Base-by-base conservation (phyloP, 2,113 vertebrate species). In the Pseudorectes ferrugineus region DNA sequence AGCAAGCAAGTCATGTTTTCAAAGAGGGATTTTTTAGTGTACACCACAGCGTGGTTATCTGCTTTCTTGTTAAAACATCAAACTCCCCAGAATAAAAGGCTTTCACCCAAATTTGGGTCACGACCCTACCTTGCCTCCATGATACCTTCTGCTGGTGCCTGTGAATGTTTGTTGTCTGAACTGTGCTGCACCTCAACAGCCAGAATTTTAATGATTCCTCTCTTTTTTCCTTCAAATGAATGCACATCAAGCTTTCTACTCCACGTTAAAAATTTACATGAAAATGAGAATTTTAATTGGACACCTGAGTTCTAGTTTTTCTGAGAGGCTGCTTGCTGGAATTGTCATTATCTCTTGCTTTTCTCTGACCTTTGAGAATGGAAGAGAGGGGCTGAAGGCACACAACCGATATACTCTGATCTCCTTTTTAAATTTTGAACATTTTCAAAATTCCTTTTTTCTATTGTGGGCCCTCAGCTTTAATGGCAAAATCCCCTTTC, bases 271-370 rank as follows among this genome's bases (percentile, higher is more conserved):
- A 46, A 74, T 74, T 36, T 83, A 35, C 59, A 59, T 80, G 76
- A 78, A 73, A 95, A 91, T 68, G 9, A 70, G n/a, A 25, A 40
- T 52, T 93, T 87, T 52, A 88, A 84, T 88, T 86, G 55, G 67
- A 55, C 63, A 36, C 67, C 67, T 42, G 40, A 77, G 35, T 57
- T 72, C 14, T 23, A 40, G 12, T 14, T 72, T 63, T 49, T 84
- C 83, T 12, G 18, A 46, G 70, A 52, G 29, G 19, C 21, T 25
- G 25, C 14, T 48, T 70, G 38, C 31, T 78, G 25, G 36, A 77
- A 36, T 42, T 68, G 15, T 66, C 42, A 36, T 90, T 35, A 23
- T 72, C n/a, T 49, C 36, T 76, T 54, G 36, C 31, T 67, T 88
- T 89, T 33, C 36, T 45, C 38, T 96, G 57, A 45, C 36, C 42